Base-by-base conservation (phyloP, 1,140 invertebrate species). In the Cotesia vestalis region DNA sequence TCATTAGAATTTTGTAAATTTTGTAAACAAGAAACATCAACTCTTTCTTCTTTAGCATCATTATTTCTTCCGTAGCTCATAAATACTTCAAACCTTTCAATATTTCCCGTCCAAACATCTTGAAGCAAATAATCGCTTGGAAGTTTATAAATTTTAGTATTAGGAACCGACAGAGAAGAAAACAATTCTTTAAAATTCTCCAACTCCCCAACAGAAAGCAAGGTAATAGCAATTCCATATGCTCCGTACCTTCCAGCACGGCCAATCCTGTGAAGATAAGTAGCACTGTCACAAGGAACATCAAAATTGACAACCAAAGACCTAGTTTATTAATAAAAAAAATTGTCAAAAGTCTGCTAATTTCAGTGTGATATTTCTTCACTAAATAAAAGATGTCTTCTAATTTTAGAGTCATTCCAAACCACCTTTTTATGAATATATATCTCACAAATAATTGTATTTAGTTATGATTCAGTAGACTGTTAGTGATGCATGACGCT, bases 201-300 rank as follows among this genome's bases (percentile, higher is more conserved):
- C 59, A 89, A 66, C 80, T 94, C 92, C 60, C 88, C 85, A 72
- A 90, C 83, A 57, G 89, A 86, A 17, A 92, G 78, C 66, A 94
- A 88, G 75, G 89, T 92, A 34, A 95, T 90, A 27, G 92, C 90
- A 62, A 91, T 89, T 69, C 94, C 94, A 79, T 90, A 88, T 14
- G 93, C 92, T 1, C 95, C 95, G 88, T 92, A 99, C 77, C 98
- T 89, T 1, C 97, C 98, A 66, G 96, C 96, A 78, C 97, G 90
- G 4, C 98, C 98, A 80, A 98, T 96, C 82, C 98, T 90, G 87
- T 99, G 98, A 71, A 99, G 89, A 89, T 99, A 99, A 2, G 95
- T 98, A 68, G 94, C 91, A 77, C 90, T 88, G 81, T 96, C 92
- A 63, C 77, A 79, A 1, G 98, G 96, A 53, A 94, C 82, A 83